Evolutionary conservation across 2,888 invertebrate genomes (phyloP).

Genomic region (Euproctis similis): DNA sequence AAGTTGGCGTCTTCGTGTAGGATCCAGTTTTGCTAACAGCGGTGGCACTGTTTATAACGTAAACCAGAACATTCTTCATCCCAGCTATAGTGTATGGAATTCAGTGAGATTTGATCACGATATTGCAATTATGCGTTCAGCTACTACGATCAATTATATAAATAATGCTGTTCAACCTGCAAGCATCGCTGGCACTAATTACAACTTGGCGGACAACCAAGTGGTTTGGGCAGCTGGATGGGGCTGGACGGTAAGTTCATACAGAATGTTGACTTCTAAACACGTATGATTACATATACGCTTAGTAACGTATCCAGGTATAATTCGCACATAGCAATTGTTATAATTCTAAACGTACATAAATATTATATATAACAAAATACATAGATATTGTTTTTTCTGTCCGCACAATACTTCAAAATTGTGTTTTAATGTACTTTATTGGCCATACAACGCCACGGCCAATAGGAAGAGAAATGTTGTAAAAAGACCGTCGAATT

Average conservation of each 20-base stretch:
- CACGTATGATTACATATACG: no score
- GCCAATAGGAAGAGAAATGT: no score
- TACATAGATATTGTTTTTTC: no score
- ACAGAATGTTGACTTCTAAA: no score
- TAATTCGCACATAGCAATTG: no score
- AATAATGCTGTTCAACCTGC: background rate
- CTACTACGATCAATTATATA: background rate
- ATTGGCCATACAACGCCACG: no score
- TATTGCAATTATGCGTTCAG: background rate
- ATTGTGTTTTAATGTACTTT: no score
- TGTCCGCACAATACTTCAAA: no score
- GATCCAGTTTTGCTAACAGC: background rate
- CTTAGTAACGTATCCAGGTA: no score
- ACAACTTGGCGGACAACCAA: constrained; percentile 33
- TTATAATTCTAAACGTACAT: no score
- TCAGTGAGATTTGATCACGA: background rate
- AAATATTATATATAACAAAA: no score
- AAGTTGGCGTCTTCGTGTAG: background rate
- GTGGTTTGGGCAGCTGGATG: constrained; percentile 46
- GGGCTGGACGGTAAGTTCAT: constrained; percentile 37
- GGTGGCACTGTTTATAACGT: background rate
- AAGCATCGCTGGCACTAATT: constrained; percentile 28
- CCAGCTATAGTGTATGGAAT: constrained; percentile 2
- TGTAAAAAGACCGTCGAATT: no score
- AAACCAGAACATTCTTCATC: background rate